Percentiles rank a stretch among this genome's conserved stretches.
These are phyloP conservation scores for Palythoa heliodiscus DNA, from an alignment of 92 coral and sea anemone genomes.

Conservation along the genomic window DNA sequence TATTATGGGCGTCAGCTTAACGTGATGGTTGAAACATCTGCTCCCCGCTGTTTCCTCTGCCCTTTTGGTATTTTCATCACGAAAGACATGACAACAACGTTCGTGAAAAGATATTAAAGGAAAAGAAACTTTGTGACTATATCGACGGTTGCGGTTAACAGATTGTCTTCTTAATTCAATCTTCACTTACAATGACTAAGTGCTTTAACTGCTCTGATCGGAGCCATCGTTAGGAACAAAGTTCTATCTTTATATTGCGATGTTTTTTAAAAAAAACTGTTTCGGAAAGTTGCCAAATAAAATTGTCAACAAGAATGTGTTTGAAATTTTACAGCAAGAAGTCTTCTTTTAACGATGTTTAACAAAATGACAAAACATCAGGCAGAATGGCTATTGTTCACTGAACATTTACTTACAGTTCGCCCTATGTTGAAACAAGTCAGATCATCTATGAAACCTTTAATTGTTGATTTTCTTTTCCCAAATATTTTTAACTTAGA, in stretches of 20 bases:
- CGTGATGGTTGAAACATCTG: constrained; percentile 13
- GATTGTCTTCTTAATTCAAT: neutral
- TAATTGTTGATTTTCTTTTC: neutral
- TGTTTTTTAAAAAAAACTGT: neutral
- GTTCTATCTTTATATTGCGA: neutral
- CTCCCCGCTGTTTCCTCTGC: constrained; percentile 7
- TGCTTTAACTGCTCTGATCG: neutral
- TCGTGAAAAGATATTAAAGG: neutral
- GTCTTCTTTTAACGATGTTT: neutral
- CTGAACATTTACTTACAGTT: too few relatives aligned
- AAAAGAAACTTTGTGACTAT: neutral
- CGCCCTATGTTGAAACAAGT: neutral
- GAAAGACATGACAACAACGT: neutral
- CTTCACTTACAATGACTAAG: neutral
- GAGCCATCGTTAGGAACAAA: too few relatives aligned
- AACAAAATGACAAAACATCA: neutral
- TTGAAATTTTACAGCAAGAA: neutral
- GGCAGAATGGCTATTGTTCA: neutral
- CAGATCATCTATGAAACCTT: neutral
- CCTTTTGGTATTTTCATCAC: constrained; percentile 18
- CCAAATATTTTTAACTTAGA: neutral
- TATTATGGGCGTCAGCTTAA: neutral
- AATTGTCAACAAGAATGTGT: neutral
- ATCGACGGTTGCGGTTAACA: neutral
- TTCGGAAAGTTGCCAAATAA: constrained; percentile 6